Percentiles rank a stretch among this genome's conserved stretches.
Conservation (phyloP, 2,888 invertebrate species). For the Coelinius sp. region DNA sequence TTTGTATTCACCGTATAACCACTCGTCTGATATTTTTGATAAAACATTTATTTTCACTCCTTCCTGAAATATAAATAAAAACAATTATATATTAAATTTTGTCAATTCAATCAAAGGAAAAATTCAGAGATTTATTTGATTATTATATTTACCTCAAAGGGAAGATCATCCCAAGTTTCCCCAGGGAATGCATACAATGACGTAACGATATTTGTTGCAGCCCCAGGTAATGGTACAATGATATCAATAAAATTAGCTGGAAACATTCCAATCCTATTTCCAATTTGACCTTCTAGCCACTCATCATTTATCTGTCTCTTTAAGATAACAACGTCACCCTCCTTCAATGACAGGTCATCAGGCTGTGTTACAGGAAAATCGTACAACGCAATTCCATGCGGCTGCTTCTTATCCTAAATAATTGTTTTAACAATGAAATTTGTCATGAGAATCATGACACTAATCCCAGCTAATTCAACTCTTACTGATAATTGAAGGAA, state of each 20-base stretch:
- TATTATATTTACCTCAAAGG: conserved; percentile 73
- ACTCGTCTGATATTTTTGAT: conserved; percentile 81
- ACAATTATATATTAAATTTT: neutral
- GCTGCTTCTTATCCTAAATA: conserved; percentile 58
- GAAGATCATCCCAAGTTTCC: conserved; percentile 74
- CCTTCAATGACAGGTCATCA: conserved; percentile 86
- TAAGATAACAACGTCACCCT: conserved; percentile 82
- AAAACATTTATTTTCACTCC: conserved; percentile 77
- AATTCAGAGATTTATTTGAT: too few relatives aligned
- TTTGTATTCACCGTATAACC: conserved; percentile 83
- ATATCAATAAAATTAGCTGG: conserved; percentile 85
- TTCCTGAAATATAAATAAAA: conserved; percentile 69
- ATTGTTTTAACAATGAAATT: neutral
- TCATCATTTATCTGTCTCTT: conserved; percentile 81
- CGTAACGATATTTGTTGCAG: conserved; percentile 70
- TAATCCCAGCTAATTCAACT: too few relatives aligned
- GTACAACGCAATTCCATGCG: conserved; percentile 84
- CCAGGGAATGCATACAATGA: conserved; percentile 83
- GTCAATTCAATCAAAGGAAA: neutral
- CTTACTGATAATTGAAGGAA: too few relatives aligned
- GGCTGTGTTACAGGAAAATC: conserved; percentile 83
- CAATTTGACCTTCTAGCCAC: conserved; percentile 84
- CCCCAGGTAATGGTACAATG: conserved; percentile 77
- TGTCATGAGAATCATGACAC: neutral
- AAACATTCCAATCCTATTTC: conserved; percentile 84